Percentiles rank a stretch among this genome's conserved stretches.
Evolutionary conservation across 2,888 invertebrate species (phyloP).

Genomic region (Dascillus cervinus): DNA sequence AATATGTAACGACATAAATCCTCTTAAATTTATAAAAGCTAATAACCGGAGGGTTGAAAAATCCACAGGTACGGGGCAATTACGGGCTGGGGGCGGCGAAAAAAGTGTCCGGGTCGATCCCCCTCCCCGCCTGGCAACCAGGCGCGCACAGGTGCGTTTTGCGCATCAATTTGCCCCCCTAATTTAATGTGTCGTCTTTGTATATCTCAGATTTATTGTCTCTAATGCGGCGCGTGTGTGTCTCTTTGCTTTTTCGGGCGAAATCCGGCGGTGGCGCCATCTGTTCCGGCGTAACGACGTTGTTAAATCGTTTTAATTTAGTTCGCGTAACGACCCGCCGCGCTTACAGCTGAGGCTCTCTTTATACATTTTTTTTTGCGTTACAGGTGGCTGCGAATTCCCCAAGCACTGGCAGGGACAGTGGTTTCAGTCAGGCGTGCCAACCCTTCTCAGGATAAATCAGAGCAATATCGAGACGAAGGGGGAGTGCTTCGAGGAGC

Average conservation of each 20-base stretch:
- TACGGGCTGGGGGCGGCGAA: too few species aligned
- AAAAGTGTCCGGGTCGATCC: too few species aligned
- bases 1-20: too few species aligned
- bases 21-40: too few species aligned
- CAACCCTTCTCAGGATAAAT: conserved; percentile 53
- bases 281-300: conserved; percentile 14
- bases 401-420: conserved; percentile 61
- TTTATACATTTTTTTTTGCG: conserved; percentile 19
- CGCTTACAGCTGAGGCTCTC: conserved; percentile 13
- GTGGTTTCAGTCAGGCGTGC: conserved; percentile 68
- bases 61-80: too few species aligned
- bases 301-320: conserved; percentile 19
- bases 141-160: conserved; percentile 21
- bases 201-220: conserved; percentile 33
- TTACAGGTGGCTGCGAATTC: conserved; percentile 62
- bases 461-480: conserved; percentile 58
- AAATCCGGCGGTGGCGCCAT: too few species aligned
- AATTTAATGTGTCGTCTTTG: conserved; percentile 34
- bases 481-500: conserved; percentile 57
- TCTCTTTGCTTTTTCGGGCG: too few species aligned
- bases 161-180: conserved; percentile 28
- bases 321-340: conserved; percentile 17
- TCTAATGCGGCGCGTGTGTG: too few species aligned
- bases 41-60: too few species aligned
- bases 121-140: not conserved